Conservation (phyloP, 2,888 invertebrate species). For the Cyclophora punctaria region DNA sequence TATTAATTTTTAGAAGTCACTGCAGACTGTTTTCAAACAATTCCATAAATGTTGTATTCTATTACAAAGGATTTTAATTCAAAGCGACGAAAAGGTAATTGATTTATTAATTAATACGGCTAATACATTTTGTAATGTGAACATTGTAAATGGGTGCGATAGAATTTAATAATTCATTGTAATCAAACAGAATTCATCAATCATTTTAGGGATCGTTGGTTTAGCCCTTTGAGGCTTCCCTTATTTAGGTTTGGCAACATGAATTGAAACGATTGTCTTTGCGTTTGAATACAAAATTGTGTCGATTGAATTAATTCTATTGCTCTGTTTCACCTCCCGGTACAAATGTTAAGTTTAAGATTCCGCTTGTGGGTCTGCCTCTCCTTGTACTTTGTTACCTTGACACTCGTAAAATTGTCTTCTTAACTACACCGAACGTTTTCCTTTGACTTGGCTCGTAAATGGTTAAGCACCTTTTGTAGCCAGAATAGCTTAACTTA, state of each 20-base stretch:
- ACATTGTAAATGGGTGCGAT: background rate
- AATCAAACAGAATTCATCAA: constrained; percentile 38
- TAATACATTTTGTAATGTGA: too few relatives aligned
- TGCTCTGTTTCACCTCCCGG: constrained; percentile 55
- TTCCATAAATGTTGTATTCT: too few relatives aligned
- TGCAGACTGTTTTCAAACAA: too few relatives aligned
- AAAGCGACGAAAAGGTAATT: too few relatives aligned
- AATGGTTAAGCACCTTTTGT: constrained; percentile 12
- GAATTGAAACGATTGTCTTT: constrained; percentile 61
- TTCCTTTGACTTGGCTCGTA: constrained; percentile 23
- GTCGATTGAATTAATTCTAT: constrained; percentile 72
- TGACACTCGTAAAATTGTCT: constrained; percentile 29
- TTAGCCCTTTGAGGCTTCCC: constrained; percentile 54
- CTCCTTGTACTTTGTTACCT: constrained; percentile 37
- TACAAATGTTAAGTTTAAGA: constrained; percentile 62
- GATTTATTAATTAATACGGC: too few relatives aligned
- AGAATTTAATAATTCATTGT: constrained; percentile 12
- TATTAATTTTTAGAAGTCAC: too few relatives aligned
- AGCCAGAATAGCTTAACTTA: background rate
- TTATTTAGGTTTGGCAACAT: constrained; percentile 47
- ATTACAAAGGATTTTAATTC: too few relatives aligned
- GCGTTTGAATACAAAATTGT: constrained; percentile 59
- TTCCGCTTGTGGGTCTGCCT: constrained; percentile 38
- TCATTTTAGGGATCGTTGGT: constrained; percentile 42
- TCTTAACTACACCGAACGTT: constrained; percentile 24